Evolutionary conservation across 1,140 invertebrate species (phyloP).

Genomic region (Drosophila azteca): DNA sequence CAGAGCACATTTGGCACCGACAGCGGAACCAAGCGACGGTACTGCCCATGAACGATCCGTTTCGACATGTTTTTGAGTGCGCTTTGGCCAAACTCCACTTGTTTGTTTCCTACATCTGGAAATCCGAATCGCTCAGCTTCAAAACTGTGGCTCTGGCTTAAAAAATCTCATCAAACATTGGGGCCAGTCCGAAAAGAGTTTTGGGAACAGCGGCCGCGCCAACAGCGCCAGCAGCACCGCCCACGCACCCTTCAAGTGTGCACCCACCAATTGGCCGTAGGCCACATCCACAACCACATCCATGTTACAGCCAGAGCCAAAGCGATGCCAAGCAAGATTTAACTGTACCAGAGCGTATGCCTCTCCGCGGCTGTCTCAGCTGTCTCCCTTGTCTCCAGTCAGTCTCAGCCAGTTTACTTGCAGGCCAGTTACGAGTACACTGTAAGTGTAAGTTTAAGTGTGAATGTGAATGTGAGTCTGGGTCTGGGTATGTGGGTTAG

Average conservation of each 20-base stretch:
- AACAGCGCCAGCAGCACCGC: conserved; percentile 42
- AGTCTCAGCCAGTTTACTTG: conserved; percentile 48
- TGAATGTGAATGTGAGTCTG: conserved; percentile 1
- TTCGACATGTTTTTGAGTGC: conserved; percentile 41
- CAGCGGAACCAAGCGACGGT: conserved; percentile 4
- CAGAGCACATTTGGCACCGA: conserved; percentile 56
- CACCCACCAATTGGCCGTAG: conserved; percentile 74
- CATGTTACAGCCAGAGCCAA: conserved; percentile 27
- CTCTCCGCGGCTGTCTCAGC: conserved; percentile 1
- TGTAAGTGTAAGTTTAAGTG: not conserved
- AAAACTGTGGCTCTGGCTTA: conserved; percentile 27
- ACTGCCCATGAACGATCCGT: conserved; percentile 13
- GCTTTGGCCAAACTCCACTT: conserved; percentile 35
- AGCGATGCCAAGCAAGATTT: conserved; percentile 41
- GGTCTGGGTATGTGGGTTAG: conserved; percentile 59
- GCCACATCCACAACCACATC: conserved; percentile 48
- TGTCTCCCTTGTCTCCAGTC: conserved; percentile 15
- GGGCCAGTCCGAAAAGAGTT: conserved; percentile 18
- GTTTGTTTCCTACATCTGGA: conserved; percentile 18
- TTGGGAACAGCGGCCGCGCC: conserved; percentile 42
- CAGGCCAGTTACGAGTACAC: conserved; percentile 41
- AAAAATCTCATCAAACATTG: conserved; percentile 26
- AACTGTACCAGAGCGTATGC: conserved; percentile 51
- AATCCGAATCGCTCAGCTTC: conserved; percentile 19
- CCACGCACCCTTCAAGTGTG: conserved; percentile 47